phyloP scores from a whole-genome alignment of 2,888 invertebrate genomes.

The Sisyra nigra region DNA sequence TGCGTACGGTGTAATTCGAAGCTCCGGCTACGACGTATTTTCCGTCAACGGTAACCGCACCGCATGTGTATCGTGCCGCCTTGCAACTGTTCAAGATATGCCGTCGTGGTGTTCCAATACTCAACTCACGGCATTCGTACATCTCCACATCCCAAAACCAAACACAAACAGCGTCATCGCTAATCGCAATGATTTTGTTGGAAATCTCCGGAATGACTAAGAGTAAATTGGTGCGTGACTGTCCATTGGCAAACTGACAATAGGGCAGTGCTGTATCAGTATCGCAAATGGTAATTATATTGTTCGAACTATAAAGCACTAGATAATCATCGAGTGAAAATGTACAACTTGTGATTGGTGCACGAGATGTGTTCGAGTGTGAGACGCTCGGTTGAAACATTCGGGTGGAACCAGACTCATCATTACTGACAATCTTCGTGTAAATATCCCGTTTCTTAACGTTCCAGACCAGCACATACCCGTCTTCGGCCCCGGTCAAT shows the following conservation, averaged over 20 bases:
- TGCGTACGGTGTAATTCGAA: slow-evolving; percentile 24
- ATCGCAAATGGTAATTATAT: slow-evolving; percentile 15
- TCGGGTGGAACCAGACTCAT: not conserved
- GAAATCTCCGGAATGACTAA: slow-evolving; percentile 14
- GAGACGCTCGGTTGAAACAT: too few species aligned
- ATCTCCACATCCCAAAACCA: slow-evolving; percentile 14
- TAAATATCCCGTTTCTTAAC: not conserved
- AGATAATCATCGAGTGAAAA: slow-evolving; percentile 16
- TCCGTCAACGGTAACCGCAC: slow-evolving; percentile 27
- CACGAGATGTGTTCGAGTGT: too few species aligned
- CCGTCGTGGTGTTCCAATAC: slow-evolving; percentile 4
- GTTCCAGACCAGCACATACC: slow-evolving; percentile 15
- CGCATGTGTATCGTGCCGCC: slow-evolving; percentile 20
- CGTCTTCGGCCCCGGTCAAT: slow-evolving; percentile 15
- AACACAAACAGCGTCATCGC: slow-evolving; percentile 12
- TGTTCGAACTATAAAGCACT: slow-evolving; percentile 15
- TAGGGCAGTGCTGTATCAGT: slow-evolving; percentile 14
- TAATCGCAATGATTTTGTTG: slow-evolving; percentile 13
- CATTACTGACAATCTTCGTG: not conserved
- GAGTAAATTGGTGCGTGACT: slow-evolving; percentile 12
- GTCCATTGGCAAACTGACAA: slow-evolving; percentile 14
- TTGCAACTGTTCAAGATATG: slow-evolving; percentile 11
- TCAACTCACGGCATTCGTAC: slow-evolving; percentile 10
- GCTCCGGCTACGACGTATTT: slow-evolving; percentile 27
- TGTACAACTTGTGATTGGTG: slow-evolving; percentile 12